Evolutionary conservation across 2,888 invertebrate genomes (phyloP).

Genomic region (Epistrophella euchroma): DNA sequence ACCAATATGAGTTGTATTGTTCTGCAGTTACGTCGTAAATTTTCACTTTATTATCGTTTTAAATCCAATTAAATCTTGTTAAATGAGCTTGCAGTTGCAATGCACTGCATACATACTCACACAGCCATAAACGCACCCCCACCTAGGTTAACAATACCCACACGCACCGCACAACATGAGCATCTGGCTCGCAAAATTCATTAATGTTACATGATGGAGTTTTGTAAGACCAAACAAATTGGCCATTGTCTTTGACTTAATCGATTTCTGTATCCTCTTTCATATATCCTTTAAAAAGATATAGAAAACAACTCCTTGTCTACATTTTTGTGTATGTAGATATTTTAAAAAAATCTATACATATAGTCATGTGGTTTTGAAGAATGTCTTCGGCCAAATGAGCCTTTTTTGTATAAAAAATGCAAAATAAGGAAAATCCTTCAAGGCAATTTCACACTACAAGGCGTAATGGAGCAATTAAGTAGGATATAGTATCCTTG

Average conservation of each 20-base stretch:
- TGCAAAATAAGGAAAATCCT: slow-evolving; percentile 21
- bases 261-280: slow-evolving; percentile 49
- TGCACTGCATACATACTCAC: not conserved
- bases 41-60: slow-evolving; percentile 52
- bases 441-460: slow-evolving; percentile 51
- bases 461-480: slow-evolving; percentile 55
- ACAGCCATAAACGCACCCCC: not conserved
- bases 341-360: not conserved
- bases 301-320: not conserved
- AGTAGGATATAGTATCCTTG: slow-evolving; percentile 28
- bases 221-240: slow-evolving; percentile 59
- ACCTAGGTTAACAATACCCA: not conserved
- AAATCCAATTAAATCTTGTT: slow-evolving; percentile 61
- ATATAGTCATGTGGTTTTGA: not conserved
- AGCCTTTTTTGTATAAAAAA: slow-evolving; percentile 20
- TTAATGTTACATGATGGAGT: slow-evolving; percentile 28
- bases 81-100: slow-evolving; percentile 50
- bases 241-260: slow-evolving; percentile 65
- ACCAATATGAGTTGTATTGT: slow-evolving; percentile 28
- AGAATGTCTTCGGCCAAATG: slow-evolving; percentile 3
- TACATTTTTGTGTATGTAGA: not conserved
- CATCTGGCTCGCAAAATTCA: not conserved
- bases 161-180: slow-evolving; percentile 16
- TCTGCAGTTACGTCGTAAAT: slow-evolving; percentile 40
- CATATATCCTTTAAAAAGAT: not conserved